Evolutionary conservation across 2,797 vertebrate species (phyloP).

Genomic region (Chelon auratus): DNA sequence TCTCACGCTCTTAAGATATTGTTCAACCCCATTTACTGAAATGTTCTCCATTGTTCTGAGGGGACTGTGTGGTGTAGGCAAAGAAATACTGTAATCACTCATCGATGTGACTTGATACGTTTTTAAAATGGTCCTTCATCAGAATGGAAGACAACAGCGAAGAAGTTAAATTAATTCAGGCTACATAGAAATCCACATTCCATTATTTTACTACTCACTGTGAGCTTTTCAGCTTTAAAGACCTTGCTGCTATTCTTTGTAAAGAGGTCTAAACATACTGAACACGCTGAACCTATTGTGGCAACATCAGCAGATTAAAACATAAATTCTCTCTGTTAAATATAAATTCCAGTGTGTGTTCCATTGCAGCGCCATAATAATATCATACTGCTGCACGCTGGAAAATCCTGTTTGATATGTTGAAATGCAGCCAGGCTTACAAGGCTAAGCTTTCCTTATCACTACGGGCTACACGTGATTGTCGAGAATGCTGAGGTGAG

Average conservation of each 20-base stretch:
- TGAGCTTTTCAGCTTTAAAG: constrained; percentile 13
- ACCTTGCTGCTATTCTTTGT: neutral
- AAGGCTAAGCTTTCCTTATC: constrained; percentile 74
- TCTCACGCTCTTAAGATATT: constrained; percentile 34
- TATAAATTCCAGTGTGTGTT: constrained; percentile 28
- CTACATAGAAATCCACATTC: neutral
- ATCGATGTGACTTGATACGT: constrained; percentile 81
- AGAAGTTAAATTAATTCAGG: constrained; percentile 27
- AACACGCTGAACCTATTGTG: neutral
- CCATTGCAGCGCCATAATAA: constrained; percentile 24
- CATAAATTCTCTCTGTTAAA: constrained; percentile 29
- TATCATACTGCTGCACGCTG: constrained; percentile 40
- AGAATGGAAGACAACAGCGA: constrained; percentile 1
- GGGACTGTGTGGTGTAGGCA: constrained; percentile 62
- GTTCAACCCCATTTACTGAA: constrained; percentile 51
- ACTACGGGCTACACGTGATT: constrained; percentile 72
- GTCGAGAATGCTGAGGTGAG: constrained; percentile 66
- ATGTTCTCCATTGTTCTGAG: constrained; percentile 75
- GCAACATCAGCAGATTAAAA: constrained; percentile 22
- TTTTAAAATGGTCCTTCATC: constrained; percentile 69
- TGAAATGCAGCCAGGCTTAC: constrained; percentile 74
- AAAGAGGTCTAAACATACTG: constrained; percentile 8
- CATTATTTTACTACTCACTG: neutral
- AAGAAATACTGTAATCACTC: constrained; percentile 81
- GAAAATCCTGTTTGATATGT: constrained; percentile 74